phyloP scores from a whole-genome alignment of 2,888 invertebrate species.

The Serrognathus titanus region DNA sequence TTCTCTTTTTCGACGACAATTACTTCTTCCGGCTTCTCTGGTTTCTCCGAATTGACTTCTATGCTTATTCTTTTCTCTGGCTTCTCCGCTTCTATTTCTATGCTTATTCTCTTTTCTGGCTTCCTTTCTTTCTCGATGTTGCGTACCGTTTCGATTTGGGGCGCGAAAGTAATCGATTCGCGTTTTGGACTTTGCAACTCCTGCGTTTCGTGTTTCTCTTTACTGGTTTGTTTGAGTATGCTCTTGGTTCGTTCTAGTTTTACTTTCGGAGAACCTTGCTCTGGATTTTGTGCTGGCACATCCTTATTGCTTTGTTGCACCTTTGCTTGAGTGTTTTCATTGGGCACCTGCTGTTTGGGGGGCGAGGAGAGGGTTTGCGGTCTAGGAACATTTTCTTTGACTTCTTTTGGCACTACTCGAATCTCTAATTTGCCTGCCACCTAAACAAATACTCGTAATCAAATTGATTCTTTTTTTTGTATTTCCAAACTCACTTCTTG shows the following conservation, averaged over 20 bases:
- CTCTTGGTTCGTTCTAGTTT: slow-evolving; percentile 45
- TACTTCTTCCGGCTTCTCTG: slow-evolving; percentile 10
- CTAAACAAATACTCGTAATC: slow-evolving; percentile 21
- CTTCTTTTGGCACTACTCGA: slow-evolving; percentile 61
- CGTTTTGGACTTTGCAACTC: slow-evolving; percentile 40
- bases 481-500: slow-evolving; percentile 37
- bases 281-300: background rate
- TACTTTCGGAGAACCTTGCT: slow-evolving; percentile 21
- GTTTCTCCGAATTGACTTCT: slow-evolving; percentile 22
- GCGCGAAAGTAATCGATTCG: slow-evolving; percentile 43
- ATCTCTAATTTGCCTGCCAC: slow-evolving; percentile 82
- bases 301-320: slow-evolving; percentile 8
- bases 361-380: slow-evolving; percentile 16
- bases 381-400: slow-evolving; percentile 16
- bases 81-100: slow-evolving; percentile 19
- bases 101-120: slow-evolving; percentile 23
- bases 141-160: slow-evolving; percentile 31
- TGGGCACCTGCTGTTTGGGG: slow-evolving; percentile 1
- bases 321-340: slow-evolving; percentile 11
- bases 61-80: slow-evolving; percentile 24
- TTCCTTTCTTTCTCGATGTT: slow-evolving; percentile 29
- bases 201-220: slow-evolving; percentile 37
- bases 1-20: slow-evolving; percentile 15
- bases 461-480: background rate
- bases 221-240: slow-evolving; percentile 45